Evolutionary conservation across 2,888 invertebrate species (phyloP).

Genomic region (Eupeodes latifasciatus): DNA sequence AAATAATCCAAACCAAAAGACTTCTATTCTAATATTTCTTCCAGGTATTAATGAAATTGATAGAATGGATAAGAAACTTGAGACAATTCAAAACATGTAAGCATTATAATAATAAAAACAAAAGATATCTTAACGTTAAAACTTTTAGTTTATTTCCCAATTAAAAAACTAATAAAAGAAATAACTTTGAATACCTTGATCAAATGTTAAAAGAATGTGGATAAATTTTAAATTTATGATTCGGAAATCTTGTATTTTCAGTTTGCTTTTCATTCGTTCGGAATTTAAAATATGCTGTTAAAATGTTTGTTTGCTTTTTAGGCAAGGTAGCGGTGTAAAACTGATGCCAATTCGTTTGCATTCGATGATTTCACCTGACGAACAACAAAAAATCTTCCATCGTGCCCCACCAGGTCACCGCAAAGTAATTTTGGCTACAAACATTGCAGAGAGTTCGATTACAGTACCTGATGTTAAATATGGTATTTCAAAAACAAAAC

Average conservation of each 20-base stretch:
- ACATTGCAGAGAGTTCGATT: conserved; percentile 96
- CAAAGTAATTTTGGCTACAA: conserved; percentile 95
- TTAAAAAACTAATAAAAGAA: no score
- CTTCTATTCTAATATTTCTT: conserved; percentile 93
- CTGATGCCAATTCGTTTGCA: conserved; percentile 85
- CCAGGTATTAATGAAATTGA: conserved; percentile 95
- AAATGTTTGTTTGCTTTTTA: not conserved
- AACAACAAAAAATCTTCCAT: conserved; percentile 87
- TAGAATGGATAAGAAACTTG: conserved; percentile 86
- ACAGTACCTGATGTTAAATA: conserved; percentile 95
- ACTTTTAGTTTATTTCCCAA: no score
- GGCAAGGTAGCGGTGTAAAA: conserved; percentile 76
- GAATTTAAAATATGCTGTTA: not conserved
- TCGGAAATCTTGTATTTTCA: no score
- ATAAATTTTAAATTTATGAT: no score
- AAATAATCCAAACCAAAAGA: conserved; percentile 79
- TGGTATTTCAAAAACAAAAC: conserved; percentile 77
- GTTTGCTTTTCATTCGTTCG: no score
- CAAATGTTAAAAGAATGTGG: no score
- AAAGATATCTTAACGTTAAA: no score
- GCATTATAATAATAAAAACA: not conserved
- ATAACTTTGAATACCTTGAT: no score
- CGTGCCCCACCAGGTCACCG: conserved; percentile 84
- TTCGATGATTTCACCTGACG: conserved; percentile 91
- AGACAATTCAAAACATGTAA: conserved; percentile 76